phyloP scores from a whole-genome alignment of 2,888 invertebrate species.

The Diarsia brunnea region DNA sequence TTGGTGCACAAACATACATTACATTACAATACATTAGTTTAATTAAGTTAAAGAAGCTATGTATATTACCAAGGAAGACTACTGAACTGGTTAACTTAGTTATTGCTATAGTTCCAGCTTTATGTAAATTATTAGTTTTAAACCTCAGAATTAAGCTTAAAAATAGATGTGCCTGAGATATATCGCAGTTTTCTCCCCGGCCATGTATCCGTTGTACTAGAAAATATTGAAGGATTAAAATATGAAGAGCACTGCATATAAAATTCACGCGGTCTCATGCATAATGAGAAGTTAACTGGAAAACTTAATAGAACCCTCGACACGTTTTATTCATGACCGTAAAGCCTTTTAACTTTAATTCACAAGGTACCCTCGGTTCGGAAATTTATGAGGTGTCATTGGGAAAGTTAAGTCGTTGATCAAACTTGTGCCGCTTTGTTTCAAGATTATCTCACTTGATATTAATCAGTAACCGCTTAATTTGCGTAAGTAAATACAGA shows the following conservation, averaged over 20 bases:
- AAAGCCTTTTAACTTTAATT: conserved; percentile 80
- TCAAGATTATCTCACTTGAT: conserved; percentile 76
- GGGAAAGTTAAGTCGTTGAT: conserved; percentile 82
- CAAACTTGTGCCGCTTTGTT: conserved; percentile 75
- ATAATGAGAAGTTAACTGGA: conserved; percentile 80
- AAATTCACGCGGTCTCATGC: conserved; percentile 60
- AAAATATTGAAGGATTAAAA: conserved; percentile 53
- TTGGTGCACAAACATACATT: conserved; percentile 4
- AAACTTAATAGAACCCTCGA: conserved; percentile 79
- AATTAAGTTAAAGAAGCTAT: conserved; percentile 18
- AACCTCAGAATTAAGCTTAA: not conserved
- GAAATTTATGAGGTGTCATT: conserved; percentile 83
- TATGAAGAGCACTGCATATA: conserved; percentile 60
- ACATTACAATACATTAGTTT: too few species aligned
- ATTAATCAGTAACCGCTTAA: conserved; percentile 73
- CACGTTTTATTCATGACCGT: conserved; percentile 81
- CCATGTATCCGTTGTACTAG: not conserved
- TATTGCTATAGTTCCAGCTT: not conserved
- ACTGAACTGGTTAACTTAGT: not conserved
- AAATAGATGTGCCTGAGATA: not conserved
- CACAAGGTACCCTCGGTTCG: conserved; percentile 71
- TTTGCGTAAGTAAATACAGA: conserved; percentile 70
- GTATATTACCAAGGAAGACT: not conserved
- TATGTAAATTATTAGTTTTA: not conserved
- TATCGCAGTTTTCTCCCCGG: not conserved